Evolutionary conservation across 1,140 invertebrate genomes (phyloP).

Genomic region (Cydia pomonella): DNA sequence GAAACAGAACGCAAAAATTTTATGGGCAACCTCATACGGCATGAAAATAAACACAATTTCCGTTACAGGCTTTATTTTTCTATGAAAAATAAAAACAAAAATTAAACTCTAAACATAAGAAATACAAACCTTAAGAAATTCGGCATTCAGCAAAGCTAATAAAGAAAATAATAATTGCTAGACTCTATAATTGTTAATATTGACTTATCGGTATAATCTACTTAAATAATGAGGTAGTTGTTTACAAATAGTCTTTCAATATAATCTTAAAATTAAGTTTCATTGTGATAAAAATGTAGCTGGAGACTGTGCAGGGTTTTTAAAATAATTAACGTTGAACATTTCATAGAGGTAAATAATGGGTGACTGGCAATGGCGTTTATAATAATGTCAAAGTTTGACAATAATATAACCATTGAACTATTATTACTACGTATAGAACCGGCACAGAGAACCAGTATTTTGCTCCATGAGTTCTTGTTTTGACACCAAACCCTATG

Average conservation of each 20-base stretch:
- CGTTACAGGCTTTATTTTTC: constrained; percentile 70
- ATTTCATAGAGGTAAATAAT: no score
- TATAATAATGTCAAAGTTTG: no score
- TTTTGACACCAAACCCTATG: no score
- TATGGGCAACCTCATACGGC: neutral
- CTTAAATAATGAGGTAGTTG: constrained; percentile 79
- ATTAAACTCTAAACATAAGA: constrained; percentile 76
- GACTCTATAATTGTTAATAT: constrained; percentile 69
- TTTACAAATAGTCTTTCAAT: constrained; percentile 74
- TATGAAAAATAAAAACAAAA: constrained; percentile 77
- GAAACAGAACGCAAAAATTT: no score
- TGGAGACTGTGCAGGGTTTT: neutral
- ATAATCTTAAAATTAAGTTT: constrained; percentile 52
- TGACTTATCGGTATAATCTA: constrained; percentile 76
- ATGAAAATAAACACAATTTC: constrained; percentile 43
- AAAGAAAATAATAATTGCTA: constrained; percentile 63
- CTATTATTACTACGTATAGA: no score
- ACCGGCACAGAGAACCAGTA: no score
- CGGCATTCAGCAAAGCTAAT: constrained; percentile 56
- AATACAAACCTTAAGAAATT: constrained; percentile 67
- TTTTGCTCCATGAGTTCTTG: no score
- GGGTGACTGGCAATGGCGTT: no score
- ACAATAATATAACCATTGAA: no score
- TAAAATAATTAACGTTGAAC: neutral
- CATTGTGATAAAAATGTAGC: neutral